Evolutionary conservation across 2,113 vertebrate genomes (phyloP).

Genomic region (Recurvirostra avosetta): DNA sequence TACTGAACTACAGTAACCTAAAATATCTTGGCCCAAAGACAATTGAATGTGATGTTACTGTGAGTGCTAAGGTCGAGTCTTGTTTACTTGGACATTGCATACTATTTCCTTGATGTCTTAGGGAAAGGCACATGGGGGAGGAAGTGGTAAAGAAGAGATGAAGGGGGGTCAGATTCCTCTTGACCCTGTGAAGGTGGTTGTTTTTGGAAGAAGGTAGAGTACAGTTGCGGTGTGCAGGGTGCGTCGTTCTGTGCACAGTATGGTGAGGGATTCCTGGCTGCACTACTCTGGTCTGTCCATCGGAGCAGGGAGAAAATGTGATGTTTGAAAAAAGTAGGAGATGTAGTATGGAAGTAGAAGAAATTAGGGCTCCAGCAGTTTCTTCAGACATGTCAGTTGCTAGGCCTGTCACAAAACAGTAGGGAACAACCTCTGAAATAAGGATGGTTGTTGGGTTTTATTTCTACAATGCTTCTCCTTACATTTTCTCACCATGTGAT

Average conservation of each 20-base stretch:
- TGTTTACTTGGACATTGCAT: neutral
- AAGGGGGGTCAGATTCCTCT: neutral
- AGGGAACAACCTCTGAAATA: neutral
- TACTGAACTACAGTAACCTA: neutral
- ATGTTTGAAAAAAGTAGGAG: neutral
- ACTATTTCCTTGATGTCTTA: neutral
- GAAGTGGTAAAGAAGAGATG: neutral
- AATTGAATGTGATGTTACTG: neutral
- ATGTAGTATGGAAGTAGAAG: neutral
- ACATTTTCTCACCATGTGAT: neutral
- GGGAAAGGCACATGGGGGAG: neutral
- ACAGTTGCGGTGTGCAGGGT: accelerated
- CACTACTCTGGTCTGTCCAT: neutral
- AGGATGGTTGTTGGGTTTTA: neutral
- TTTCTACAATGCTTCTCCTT: neutral
- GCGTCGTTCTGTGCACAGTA: accelerated
- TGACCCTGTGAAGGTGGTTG: neutral
- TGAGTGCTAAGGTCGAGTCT: neutral
- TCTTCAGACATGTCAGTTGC: neutral
- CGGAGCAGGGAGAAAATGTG: accelerated
- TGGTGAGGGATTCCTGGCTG: neutral
- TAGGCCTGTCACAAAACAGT: neutral
- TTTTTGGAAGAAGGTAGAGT: neutral
- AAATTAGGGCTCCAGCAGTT: neutral
- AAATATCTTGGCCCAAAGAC: neutral